phyloP scores from a whole-genome alignment of 2,888 invertebrate species.

The Hemicrepidius hirtus region DNA sequence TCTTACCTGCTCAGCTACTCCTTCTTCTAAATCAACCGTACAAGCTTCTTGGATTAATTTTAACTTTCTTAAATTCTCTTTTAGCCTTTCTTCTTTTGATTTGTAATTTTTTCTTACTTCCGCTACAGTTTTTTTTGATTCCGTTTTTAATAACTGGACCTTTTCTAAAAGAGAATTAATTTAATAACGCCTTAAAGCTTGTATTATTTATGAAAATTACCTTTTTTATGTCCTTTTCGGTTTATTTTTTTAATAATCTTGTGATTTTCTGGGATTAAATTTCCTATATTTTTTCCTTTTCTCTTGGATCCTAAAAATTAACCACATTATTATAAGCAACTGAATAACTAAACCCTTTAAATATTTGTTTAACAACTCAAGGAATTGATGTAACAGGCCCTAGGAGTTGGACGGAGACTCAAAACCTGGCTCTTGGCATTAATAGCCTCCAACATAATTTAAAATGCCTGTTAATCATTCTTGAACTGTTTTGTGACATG shows the following conservation, averaged over 20 bases:
- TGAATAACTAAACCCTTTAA: too few species aligned
- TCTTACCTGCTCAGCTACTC: conserved; percentile 60
- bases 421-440: too few species aligned
- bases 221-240: conserved; percentile 59
- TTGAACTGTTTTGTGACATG: too few species aligned
- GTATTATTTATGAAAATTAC: conserved; percentile 49
- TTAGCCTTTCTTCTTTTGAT: conserved; percentile 64
- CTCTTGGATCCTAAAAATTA: conserved; percentile 27
- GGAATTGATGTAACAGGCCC: too few species aligned
- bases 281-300: conserved; percentile 51
- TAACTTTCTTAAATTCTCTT: conserved; percentile 67
- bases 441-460: too few species aligned
- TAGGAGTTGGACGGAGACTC: too few species aligned
- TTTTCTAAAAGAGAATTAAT: conserved; percentile 46
- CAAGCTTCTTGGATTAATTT: conserved; percentile 64
- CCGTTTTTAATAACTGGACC: conserved; percentile 60
- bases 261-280: conserved; percentile 63
- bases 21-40: conserved; percentile 64
- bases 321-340: conserved; percentile 24
- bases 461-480: too few species aligned
- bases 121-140: conserved; percentile 62
- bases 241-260: conserved; percentile 59
- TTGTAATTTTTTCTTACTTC: conserved; percentile 65
- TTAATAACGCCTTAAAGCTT: conserved; percentile 11
- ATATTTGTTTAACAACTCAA: too few species aligned